A percentile compares a stretch with the other conserved stretches of the same genome.
These are phyloP conservation scores for Ornithorhynchus anatinus DNA, from an alignment of 2,113 vertebrate genomes.

Conservation along the genomic window DNA sequence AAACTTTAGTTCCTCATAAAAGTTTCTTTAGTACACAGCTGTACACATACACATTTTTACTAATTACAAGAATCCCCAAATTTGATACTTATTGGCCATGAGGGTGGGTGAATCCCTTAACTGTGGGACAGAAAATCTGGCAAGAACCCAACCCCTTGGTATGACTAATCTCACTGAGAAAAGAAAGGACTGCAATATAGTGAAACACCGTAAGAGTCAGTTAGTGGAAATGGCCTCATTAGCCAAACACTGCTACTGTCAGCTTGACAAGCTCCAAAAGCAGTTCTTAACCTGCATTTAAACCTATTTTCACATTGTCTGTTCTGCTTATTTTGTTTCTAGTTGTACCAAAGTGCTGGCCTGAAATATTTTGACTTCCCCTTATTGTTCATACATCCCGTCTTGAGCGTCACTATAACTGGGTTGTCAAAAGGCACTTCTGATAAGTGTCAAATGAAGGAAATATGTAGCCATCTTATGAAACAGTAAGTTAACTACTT, in stretches of 20 bases:
- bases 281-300: background rate
- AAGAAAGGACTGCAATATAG: background rate
- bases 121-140: background rate
- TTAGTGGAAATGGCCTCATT: too few species aligned
- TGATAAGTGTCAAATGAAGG: background rate
- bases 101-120: background rate
- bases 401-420: background rate
- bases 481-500: background rate
- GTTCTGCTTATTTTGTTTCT: background rate
- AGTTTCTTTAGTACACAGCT: background rate
- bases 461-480: background rate
- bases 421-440: background rate
- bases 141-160: background rate
- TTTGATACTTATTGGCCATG: background rate
- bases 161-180: background rate
- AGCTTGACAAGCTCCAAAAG: background rate
- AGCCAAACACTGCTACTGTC: background rate
- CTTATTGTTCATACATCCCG: background rate
- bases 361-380: background rate
- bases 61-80: background rate
- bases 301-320: background rate
- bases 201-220: too few species aligned
- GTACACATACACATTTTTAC: background rate
- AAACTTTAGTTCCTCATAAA: background rate
- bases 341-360: background rate